Conservation (phyloP, 2,113 vertebrate genomes). For the Leuciscus idus region DNA sequence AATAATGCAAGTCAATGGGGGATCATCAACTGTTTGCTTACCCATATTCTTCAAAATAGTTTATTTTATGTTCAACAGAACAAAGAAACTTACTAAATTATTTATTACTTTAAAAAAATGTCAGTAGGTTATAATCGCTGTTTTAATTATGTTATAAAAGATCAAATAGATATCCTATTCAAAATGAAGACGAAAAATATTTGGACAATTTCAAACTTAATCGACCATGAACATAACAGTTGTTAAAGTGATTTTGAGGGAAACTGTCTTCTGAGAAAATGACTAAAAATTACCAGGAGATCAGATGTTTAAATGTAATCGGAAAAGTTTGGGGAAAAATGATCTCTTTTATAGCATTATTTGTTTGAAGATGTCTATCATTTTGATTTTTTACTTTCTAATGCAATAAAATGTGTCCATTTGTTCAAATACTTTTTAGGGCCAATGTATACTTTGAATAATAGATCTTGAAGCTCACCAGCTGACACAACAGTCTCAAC, state of each 20-base stretch:
- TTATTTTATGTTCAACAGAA: no score
- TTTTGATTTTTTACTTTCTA: neutral
- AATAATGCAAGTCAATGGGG: no score
- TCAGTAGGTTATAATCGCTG: neutral
- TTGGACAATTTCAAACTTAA: neutral
- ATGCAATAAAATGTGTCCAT: neutral
- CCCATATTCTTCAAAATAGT: no score
- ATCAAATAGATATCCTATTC: neutral
- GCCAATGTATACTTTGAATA: neutral
- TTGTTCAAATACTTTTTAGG: neutral
- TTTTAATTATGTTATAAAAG: neutral
- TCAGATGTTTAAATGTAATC: neutral
- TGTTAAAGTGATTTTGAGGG: neutral
- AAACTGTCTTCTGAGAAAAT: neutral
- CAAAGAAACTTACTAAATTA: no score
- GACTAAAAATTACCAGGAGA: neutral
- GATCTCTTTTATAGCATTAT: neutral
- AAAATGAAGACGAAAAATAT: neutral
- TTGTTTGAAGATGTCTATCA: neutral
- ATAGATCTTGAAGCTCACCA: constrained; percentile 56
- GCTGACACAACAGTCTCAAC: constrained; percentile 89
- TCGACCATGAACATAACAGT: neutral
- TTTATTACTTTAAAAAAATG: no score
- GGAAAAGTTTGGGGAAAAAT: neutral
- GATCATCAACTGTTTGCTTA: no score